Conservation (phyloP, 2,113 vertebrate species). For the Bolborhynchus lineola region DNA sequence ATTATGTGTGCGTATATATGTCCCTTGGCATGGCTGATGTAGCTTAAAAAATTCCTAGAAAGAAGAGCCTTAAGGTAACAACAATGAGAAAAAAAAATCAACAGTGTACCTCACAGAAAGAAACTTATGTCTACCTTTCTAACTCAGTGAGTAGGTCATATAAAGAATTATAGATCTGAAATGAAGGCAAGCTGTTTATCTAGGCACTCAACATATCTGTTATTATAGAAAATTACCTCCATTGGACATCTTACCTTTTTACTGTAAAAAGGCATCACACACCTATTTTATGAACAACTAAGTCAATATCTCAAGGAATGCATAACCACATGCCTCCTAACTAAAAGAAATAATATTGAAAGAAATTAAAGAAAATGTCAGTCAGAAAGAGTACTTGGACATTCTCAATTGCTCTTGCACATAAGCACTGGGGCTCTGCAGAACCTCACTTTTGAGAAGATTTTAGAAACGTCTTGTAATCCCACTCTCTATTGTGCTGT, state of each 20-base stretch:
- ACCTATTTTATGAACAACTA: conserved; percentile 8
- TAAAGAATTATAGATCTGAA: background rate
- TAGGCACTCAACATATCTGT: background rate
- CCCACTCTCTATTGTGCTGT: background rate
- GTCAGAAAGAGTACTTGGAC: background rate
- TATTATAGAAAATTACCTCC: background rate
- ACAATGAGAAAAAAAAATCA: background rate
- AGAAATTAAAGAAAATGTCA: conserved; percentile 16
- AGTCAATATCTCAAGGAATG: background rate
- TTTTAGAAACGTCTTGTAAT: background rate
- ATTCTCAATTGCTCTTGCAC: background rate
- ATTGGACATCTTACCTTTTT: background rate
- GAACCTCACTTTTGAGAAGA: background rate
- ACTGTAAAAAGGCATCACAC: background rate
- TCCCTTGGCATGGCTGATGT: background rate
- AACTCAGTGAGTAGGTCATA: background rate
- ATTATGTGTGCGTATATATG: no score
- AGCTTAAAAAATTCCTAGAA: background rate
- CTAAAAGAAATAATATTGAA: background rate
- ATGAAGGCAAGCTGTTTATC: background rate
- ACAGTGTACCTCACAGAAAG: background rate
- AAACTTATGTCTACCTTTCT: background rate
- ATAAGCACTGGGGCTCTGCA: background rate
- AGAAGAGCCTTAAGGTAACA: background rate
- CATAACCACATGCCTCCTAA: background rate